Conservation (phyloP, 2,888 invertebrate genomes). For the Cantharis lateralis region DNA sequence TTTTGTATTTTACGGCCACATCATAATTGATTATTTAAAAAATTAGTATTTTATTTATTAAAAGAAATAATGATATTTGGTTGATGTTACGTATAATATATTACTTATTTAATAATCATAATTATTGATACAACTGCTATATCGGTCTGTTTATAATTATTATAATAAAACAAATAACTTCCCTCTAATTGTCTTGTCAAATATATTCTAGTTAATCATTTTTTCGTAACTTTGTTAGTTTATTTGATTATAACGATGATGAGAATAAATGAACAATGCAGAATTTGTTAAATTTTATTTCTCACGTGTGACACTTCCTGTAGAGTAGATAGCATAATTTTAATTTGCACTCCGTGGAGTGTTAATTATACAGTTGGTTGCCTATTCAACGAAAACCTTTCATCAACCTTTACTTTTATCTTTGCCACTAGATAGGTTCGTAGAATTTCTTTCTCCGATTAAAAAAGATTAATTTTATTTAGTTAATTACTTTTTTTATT, state of each 20-base stretch:
- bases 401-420: too few species aligned
- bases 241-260: not conserved
- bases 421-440: too few species aligned
- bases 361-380: too few species aligned
- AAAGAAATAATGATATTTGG: conserved; percentile 14
- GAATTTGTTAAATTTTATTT: not conserved
- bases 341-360: too few species aligned
- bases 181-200: conserved; percentile 51
- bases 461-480: too few species aligned
- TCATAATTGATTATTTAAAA: not conserved
- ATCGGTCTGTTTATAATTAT: conserved; percentile 46
- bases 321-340: too few species aligned
- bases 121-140: conserved; percentile 29
- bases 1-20: conserved; percentile 22
- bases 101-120: conserved; percentile 27
- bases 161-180: conserved; percentile 41
- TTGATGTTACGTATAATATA: conserved; percentile 20
- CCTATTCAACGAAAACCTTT: too few species aligned
- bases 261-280: not conserved
- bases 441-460: too few species aligned
- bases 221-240: conserved; percentile 17
- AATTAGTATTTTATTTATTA: conserved; percentile 21
- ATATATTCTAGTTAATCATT: conserved; percentile 47
- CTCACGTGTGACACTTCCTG: not conserved
- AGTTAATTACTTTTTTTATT: too few species aligned